A percentile compares a stretch with the other conserved stretches of the same genome.
phyloP scores from a whole-genome alignment of 53 echinoderm and acorn worm species.

The Paracentrotus lividus region DNA sequence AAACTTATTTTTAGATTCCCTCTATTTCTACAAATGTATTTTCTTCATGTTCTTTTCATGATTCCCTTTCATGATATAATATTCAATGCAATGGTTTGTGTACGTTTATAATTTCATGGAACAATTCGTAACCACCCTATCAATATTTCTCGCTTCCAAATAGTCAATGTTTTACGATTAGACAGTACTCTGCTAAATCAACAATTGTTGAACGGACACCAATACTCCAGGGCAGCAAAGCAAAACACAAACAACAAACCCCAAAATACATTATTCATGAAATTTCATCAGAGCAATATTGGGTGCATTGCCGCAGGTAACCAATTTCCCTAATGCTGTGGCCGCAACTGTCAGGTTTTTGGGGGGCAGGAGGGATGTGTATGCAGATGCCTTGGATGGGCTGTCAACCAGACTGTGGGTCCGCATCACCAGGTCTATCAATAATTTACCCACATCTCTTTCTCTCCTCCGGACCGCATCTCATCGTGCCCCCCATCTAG shows the following conservation, averaged over 20 bases:
- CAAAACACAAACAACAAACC: not conserved
- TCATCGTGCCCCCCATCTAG: constrained; percentile 67
- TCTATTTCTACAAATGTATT: no score
- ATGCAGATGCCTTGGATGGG: constrained; percentile 48
- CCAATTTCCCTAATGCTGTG: constrained; percentile 54
- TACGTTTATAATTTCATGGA: not conserved
- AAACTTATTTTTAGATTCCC: no score
- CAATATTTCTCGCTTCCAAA: not conserved
- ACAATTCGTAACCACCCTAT: not conserved
- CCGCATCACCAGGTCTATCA: constrained; percentile 56
- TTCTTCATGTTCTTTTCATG: no score
- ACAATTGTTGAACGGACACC: not conserved
- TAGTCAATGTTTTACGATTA: not conserved
- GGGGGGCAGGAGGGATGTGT: constrained; percentile 52
- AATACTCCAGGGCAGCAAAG: not conserved
- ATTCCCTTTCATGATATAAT: no score
- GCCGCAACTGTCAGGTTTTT: constrained; percentile 29
- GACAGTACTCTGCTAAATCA: not conserved
- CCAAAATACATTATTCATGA: constrained; percentile 43
- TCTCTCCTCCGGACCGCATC: no score
- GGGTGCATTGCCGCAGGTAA: constrained; percentile 36
- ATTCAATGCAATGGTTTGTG: not conserved
- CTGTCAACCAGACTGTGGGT: constrained; percentile 53
- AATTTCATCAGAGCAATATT: constrained; percentile 43
- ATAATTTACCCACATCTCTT: constrained; percentile 71